Evolutionary conservation across 2,113 vertebrate genomes (phyloP).

Genomic region (Psephotus haematonotus): DNA sequence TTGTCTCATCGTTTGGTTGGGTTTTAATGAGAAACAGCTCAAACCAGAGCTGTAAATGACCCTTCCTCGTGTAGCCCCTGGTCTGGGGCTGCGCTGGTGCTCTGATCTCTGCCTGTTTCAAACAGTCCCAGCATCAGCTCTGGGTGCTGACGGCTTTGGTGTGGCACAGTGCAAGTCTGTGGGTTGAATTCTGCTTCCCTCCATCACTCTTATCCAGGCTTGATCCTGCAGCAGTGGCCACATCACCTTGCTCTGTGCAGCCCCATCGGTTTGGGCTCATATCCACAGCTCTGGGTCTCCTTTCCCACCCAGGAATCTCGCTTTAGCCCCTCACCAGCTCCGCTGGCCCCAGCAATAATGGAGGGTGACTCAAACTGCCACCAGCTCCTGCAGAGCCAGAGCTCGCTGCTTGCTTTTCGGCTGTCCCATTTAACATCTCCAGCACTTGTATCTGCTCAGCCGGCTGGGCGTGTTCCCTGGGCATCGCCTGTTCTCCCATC

Average conservation of each 20-base stretch:
- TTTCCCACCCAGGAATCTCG: background rate
- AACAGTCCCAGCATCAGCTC: background rate
- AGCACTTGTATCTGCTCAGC: background rate
- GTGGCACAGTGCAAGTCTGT: background rate
- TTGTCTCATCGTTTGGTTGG: background rate
- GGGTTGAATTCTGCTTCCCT: background rate
- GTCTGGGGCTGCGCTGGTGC: background rate
- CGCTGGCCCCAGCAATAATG: accelerated
- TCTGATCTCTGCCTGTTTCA: background rate
- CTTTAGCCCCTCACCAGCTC: background rate
- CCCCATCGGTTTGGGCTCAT: background rate
- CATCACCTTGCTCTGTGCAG: background rate
- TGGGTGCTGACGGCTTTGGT: accelerated
- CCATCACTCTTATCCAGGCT: accelerated
- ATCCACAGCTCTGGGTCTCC: accelerated
- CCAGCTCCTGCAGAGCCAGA: background rate
- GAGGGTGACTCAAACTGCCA: background rate
- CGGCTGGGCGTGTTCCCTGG: background rate
- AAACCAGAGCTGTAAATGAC: background rate
- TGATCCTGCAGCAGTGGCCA: background rate
- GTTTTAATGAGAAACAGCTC: background rate
- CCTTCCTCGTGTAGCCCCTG: background rate
- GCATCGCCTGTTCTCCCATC: background rate
- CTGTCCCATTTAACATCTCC: accelerated
- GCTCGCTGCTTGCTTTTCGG: background rate